These are phyloP conservation scores for Forbesichthys papilliferus DNA, from an alignment of 2,113 vertebrate genomes.

Conservation along the genomic window DNA sequence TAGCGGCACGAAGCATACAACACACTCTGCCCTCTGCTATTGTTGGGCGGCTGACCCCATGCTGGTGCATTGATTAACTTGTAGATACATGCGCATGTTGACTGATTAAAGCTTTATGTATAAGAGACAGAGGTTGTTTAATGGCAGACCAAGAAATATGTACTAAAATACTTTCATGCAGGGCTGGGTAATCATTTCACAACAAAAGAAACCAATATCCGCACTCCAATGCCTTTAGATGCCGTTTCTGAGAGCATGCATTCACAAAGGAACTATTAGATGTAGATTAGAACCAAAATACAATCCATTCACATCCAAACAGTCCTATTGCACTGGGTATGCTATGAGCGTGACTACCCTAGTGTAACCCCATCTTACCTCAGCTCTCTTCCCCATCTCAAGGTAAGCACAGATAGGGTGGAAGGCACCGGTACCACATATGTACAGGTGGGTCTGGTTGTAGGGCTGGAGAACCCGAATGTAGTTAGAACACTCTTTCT, in stretches of 20 bases:
- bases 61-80: conserved; percentile 62
- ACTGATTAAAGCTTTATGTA: conserved; percentile 54
- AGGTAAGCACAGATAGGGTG: conserved; percentile 95
- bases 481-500: conserved; percentile 98
- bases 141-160: conserved; percentile 8
- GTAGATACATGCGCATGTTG: conserved; percentile 40
- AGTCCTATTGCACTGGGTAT: too few species aligned
- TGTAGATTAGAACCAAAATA: too few species aligned
- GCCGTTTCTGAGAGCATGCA: too few species aligned
- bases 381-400: conserved; percentile 92
- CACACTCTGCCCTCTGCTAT: conserved; percentile 15
- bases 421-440: conserved; percentile 96
- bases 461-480: conserved; percentile 91
- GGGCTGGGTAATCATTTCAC: too few species aligned
- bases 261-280: too few species aligned
- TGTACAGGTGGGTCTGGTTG: conserved; percentile 94
- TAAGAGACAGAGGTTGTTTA: conserved; percentile 21
- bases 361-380: conserved; percentile 78
- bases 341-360: not conserved
- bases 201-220: too few species aligned
- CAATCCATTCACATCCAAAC: too few species aligned
- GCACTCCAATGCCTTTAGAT: too few species aligned
- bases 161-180: not conserved
- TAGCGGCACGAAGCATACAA: conserved; percentile 10
- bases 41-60: conserved; percentile 15